Evolutionary conservation across 1,140 invertebrate genomes (phyloP), one percentile per base, ranked within the genome.

Genomic region (Formica selysi): DNA sequence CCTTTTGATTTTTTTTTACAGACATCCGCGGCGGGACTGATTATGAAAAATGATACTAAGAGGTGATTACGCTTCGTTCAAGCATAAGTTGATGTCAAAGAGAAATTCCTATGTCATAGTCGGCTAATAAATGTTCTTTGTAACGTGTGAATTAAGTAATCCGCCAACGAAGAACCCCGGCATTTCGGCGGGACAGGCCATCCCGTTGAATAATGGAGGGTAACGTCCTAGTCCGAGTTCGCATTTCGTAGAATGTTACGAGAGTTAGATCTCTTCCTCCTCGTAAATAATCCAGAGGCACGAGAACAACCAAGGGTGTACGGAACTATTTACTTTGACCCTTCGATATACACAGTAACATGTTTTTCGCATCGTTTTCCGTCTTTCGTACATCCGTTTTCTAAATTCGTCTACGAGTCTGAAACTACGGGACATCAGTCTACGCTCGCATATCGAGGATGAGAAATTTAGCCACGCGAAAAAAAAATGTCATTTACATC

Each of bases 151-250:
- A 74, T 74, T 85, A 87, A 76, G 10, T 64, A 64, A 88, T 29
- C 59, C 16, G 38, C 16, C 48, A 61, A 67, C 26, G 48, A 48
- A 36, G 48, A 71, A 61, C 36, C 32, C 61, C 54, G 32, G 11
- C n/a, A 57, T 62, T 84, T 57, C 64, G 48, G 19, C 13, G n/a
- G 64, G 26, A 78, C 38, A 51, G 29, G 57, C 29, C 44, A n/a
- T 8, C n/a, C 57, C 29, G 44, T 36, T 87, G 89, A 91, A 91
- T 91, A 90, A 91, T 91, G 64, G 48, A 91, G 22, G 61, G 16
- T 54, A 6, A 19, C 5, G 1, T 32, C 22, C 61, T 70, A 61
- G 65, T 67, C 38, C 57, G 16, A 87, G 86, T 76, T 44, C 36
- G 59, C 22, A 57, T 13, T 41, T 67, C 19, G 22, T 22, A 44